Percentiles rank a stretch among this genome's conserved stretches.
These are phyloP conservation scores for Apotomis turbidana DNA, from an alignment of 2,888 invertebrate genomes.

Conservation along the genomic window DNA sequence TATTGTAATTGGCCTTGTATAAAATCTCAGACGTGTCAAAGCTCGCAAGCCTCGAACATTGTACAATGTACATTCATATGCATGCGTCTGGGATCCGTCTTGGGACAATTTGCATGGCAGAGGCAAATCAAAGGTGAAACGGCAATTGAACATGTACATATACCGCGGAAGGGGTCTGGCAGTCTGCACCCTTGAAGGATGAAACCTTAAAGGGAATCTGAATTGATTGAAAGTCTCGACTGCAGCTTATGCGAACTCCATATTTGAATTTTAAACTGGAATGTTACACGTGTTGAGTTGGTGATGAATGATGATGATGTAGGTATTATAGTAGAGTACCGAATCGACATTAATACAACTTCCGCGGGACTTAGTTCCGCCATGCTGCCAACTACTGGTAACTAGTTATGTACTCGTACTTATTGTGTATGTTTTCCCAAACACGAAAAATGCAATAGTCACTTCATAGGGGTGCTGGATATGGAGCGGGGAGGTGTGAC, in stretches of 20 bases:
- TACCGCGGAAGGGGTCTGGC: neutral
- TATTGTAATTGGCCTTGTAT: neutral
- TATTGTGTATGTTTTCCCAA: too few relatives aligned
- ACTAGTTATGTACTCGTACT: too few relatives aligned
- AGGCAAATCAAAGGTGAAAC: slow-evolving; percentile 34
- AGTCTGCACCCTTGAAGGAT: slow-evolving; percentile 14
- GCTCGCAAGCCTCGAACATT: neutral
- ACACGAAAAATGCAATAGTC: too few relatives aligned
- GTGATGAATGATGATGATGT: too few relatives aligned
- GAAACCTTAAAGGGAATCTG: slow-evolving; percentile 4
- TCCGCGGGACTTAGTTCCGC: too few relatives aligned
- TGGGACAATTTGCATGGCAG: slow-evolving; percentile 27
- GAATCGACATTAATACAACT: too few relatives aligned
- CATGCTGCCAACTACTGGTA: too few relatives aligned
- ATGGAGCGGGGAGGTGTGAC: too few relatives aligned
- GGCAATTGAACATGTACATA: slow-evolving; percentile 22
- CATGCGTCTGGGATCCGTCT: slow-evolving; percentile 2
- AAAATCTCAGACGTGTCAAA: neutral
- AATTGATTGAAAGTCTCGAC: slow-evolving; percentile 5
- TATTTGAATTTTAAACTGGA: too few relatives aligned
- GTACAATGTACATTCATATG: slow-evolving; percentile 6
- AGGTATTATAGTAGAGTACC: too few relatives aligned
- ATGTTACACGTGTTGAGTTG: too few relatives aligned
- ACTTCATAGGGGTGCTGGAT: too few relatives aligned
- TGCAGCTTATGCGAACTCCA: neutral